Base-by-base conservation (phyloP, 2,888 invertebrate species). In the Cosmorhoe ocellata region DNA sequence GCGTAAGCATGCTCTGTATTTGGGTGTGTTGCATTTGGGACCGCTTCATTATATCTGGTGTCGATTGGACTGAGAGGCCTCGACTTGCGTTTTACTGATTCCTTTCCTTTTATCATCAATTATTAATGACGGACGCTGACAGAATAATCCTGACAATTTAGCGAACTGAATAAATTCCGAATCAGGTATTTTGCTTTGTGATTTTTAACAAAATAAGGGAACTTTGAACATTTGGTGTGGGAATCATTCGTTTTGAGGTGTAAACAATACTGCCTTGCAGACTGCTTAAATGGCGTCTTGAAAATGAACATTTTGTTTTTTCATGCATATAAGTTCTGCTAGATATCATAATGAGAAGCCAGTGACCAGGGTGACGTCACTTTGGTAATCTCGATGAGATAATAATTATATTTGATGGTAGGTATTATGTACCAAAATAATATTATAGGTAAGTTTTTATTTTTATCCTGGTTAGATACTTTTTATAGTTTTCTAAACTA, bases 1-100 rank as follows among this genome's bases (percentile, higher is more conserved):
- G 22, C 41, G 7, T 31, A 26, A 50, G 45, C 8, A 18, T 7
- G 5, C 51, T 42, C 66, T 69, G 66, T 71, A 73, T 75, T 73
- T 71, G 49, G 74, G 74, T 52, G 53, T 58, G 71, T 65, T 71
- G 71, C 64, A 61, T 74, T 70, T 68, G 60, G 65, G 70, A 74
- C 74, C 65, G 57, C 76, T 77, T 82, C 71, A 81, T 82, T 82
- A 81, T 72, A 49, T 48, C 41, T 74, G 77, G 81, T 82, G 82
- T 83, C 78, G 78, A 83, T 82, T 83, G 76, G 66, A 58, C 59
- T 41, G 57, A 65, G 51, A 65, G 51, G 58, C 49, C 50, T 61
- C 37, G 34, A 38, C 31, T 30, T 13, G 60, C 66, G 59, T 72
- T 69, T 67, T 66, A 63, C 56, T 51, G 57, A 51, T 59, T 54